These are phyloP conservation scores for Ficedula albicollis DNA, from an alignment of 2,797 vertebrate species.

Conservation along the genomic window DNA sequence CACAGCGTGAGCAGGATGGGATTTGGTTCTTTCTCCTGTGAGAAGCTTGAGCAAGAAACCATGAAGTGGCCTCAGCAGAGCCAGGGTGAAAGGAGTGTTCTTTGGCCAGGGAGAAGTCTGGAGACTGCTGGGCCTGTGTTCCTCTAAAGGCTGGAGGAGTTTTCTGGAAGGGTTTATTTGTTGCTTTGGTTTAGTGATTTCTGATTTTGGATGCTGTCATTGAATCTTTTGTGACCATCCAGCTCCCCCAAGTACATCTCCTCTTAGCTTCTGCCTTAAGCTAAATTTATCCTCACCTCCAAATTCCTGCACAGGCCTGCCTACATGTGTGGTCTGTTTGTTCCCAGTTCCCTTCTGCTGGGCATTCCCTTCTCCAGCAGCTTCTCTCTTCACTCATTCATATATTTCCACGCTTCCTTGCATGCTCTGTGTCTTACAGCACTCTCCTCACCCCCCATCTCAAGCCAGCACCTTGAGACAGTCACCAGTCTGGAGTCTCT, in stretches of 20 bases:
- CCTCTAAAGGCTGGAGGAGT: not conserved
- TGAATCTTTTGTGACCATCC: not conserved
- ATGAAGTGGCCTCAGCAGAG: not conserved
- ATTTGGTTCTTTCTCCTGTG: not conserved
- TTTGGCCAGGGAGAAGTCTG: not conserved
- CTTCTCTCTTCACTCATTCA: not conserved
- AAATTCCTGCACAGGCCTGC: not conserved
- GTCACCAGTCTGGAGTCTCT: not conserved
- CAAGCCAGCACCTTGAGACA: not conserved
- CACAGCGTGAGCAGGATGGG: not conserved
- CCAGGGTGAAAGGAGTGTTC: not conserved
- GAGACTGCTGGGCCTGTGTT: not conserved
- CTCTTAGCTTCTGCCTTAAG: not conserved
- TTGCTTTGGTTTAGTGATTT: not conserved
- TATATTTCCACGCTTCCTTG: fast-evolving
- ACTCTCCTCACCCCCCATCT: not conserved
- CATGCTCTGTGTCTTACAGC: not conserved
- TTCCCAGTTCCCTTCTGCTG: not conserved
- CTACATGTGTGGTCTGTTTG: not conserved
- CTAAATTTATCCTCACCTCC: not conserved
- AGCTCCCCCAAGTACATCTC: not conserved
- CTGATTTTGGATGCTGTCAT: not conserved
- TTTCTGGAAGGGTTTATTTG: not conserved
- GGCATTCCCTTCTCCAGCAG: not conserved
- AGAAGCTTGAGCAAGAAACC: not conserved